Conservation (phyloP, 2,888 invertebrate species). For the Congeria kusceri region DNA sequence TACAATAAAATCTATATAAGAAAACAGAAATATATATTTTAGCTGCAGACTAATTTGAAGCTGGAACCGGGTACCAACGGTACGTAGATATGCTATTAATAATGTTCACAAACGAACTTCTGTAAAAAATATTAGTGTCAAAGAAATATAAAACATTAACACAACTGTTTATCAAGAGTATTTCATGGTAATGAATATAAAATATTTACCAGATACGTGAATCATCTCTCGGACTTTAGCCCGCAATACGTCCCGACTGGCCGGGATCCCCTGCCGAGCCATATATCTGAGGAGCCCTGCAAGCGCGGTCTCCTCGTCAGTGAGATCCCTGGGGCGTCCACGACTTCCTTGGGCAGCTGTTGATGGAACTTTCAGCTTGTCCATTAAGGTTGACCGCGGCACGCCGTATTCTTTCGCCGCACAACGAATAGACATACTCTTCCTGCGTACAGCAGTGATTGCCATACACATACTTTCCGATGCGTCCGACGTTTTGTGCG, state of each 20-base stretch:
- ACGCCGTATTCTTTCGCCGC: slow-evolving; percentile 7
- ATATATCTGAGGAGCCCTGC: neutral
- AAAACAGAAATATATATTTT: no score
- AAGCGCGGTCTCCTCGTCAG: slow-evolving; percentile 5
- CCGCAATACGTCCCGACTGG: neutral
- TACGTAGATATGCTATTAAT: no score
- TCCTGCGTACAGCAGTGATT: slow-evolving; percentile 1
- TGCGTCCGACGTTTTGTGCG: neutral
- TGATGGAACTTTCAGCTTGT: neutral
- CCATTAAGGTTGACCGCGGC: neutral
- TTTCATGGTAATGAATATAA: no score
- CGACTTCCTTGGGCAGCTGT: neutral
- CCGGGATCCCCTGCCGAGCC: neutral
- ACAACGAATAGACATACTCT: neutral
- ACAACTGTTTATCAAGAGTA: no score
- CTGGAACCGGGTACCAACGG: no score
- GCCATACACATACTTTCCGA: neutral
- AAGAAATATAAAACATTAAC: no score
- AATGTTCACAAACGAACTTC: no score
- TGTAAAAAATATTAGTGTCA: no score
- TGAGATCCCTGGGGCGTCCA: neutral
- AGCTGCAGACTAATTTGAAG: no score
- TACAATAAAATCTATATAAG: no score
- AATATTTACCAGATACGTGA: neutral
- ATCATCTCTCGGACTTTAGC: neutral